Evolutionary conservation across 1,140 invertebrate genomes (phyloP).

Genomic region (Ooceraea biroi): DNA sequence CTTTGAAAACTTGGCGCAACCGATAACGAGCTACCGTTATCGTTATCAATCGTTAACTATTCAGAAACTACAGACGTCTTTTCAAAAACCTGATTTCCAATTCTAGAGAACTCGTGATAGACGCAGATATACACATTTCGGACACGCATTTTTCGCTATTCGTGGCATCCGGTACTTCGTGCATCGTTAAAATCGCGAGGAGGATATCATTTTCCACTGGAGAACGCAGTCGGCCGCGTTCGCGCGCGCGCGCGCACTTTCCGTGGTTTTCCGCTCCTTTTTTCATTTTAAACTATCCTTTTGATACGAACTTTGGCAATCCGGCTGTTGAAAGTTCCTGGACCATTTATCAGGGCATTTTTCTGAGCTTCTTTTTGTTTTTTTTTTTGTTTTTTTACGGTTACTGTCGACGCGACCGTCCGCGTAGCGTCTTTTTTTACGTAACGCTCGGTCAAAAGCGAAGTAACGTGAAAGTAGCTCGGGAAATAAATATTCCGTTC

Average conservation of each 20-base stretch:
- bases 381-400: constrained; percentile 16
- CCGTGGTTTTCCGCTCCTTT: constrained; percentile 33
- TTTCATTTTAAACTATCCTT: constrained; percentile 61
- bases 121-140: background rate
- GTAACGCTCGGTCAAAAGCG: constrained; percentile 58
- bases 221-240: constrained; percentile 20
- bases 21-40: too few relatives aligned
- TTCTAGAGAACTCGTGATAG: background rate
- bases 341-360: constrained; percentile 47
- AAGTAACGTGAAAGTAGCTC: constrained; percentile 63
- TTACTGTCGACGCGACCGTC: constrained; percentile 45
- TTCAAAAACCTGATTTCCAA: background rate
- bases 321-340: constrained; percentile 57
- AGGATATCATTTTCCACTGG: constrained; percentile 48
- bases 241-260: constrained; percentile 17
- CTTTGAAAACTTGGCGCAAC: too few relatives aligned
- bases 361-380: constrained; percentile 14
- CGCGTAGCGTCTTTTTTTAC: constrained; percentile 43
- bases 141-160: background rate
- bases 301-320: constrained; percentile 59
- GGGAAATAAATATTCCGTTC: constrained; percentile 59
- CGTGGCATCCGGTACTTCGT: background rate
- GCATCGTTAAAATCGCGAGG: constrained; percentile 41
- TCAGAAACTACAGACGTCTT: background rate
- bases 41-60: background rate